phyloP scores from a whole-genome alignment of 2,797 vertebrate genomes.

The Sebastes paucispinis region DNA sequence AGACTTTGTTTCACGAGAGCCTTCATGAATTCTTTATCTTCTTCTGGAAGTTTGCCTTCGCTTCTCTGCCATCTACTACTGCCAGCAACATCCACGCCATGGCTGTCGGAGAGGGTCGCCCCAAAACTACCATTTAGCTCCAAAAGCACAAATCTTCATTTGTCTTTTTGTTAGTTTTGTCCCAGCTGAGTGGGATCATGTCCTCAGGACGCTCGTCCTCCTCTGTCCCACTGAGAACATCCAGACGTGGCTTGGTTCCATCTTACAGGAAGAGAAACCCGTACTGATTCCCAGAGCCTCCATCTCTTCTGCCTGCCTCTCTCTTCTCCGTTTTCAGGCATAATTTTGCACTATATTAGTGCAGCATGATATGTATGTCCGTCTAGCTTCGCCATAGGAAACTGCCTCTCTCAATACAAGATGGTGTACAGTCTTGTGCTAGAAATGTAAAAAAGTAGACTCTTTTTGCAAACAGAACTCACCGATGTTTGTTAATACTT shows the following conservation, averaged over 20 bases:
- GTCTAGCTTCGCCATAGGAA: conserved; percentile 91
- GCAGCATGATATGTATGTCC: conserved; percentile 94
- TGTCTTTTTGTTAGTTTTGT: conserved; percentile 10
- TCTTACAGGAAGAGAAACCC: not conserved
- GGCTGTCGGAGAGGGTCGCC: conserved; percentile 22
- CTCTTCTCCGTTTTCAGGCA: conserved; percentile 81
- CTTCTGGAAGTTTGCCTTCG: conserved; percentile 76
- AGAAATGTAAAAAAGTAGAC: conserved; percentile 73
- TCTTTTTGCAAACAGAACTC: conserved; percentile 75
- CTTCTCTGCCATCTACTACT: conserved; percentile 61
- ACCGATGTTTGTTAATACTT: conserved; percentile 76
- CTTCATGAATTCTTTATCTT: conserved; percentile 74
- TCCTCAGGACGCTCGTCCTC: not conserved
- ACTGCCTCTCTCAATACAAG: conserved; percentile 90
- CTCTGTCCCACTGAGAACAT: not conserved
- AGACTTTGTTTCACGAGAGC: conserved; percentile 76
- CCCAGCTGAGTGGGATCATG: conserved; percentile 5
- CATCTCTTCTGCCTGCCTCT: conserved; percentile 58
- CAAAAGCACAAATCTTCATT: conserved; percentile 65
- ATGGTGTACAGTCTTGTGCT: conserved; percentile 85
- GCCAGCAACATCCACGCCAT: conserved; percentile 44
- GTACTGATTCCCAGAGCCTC: conserved; percentile 35
- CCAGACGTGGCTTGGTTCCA: conserved; percentile 5
- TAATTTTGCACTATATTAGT: conserved; percentile 99
- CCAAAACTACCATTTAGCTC: conserved; percentile 12